These are phyloP conservation scores for Mesorhabditis sp. DNA, from an alignment of 2,888 invertebrate genomes.

Conservation along the genomic window DNA sequence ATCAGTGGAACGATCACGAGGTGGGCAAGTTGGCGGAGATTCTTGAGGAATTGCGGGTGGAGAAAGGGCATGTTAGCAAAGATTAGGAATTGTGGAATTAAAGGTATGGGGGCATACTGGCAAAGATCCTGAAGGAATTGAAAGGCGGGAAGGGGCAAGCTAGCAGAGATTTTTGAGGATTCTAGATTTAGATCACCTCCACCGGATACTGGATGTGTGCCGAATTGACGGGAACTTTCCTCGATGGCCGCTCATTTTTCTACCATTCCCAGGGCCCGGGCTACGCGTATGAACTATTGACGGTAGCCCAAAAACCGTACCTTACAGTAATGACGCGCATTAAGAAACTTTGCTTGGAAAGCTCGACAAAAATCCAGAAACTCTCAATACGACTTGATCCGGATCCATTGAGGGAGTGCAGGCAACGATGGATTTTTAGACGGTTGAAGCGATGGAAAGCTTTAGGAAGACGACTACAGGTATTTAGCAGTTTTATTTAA, in stretches of 20 bases:
- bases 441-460: not conserved
- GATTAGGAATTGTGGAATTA: not conserved
- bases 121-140: too few species aligned
- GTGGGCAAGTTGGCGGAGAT: not conserved
- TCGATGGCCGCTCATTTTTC: not conserved
- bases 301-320: not conserved
- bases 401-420: not conserved
- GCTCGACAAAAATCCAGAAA: too few species aligned
- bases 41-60: not conserved
- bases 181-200: not conserved
- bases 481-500: not conserved
- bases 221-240: not conserved
- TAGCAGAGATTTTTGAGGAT: too few species aligned
- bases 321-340: not conserved
- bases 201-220: slow-evolving; percentile 3
- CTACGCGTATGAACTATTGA: not conserved
- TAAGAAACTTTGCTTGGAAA: too few species aligned
- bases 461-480: slow-evolving; percentile 3
- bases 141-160: too few species aligned
- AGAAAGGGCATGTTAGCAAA: not conserved
- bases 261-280: not conserved
- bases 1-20: not conserved
- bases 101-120: not conserved
- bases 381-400: not conserved
- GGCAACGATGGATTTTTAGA: not conserved